Percentiles rank a stretch among this genome's conserved stretches.
phyloP scores from a whole-genome alignment of 2,113 vertebrate species.

The Platanista minor region DNA sequence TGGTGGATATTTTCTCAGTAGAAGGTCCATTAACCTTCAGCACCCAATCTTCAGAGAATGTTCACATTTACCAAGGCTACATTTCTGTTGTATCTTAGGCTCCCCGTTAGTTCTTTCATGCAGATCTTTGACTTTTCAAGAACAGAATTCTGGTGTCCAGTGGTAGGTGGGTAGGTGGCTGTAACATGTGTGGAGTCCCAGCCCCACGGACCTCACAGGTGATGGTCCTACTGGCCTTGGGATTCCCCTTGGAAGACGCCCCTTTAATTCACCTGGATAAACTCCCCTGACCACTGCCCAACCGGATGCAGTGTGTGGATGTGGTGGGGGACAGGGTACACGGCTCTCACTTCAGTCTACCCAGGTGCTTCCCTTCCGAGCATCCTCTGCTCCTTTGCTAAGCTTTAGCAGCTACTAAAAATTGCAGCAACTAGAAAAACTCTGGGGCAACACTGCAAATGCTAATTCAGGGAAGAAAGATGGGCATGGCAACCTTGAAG shows the following conservation, averaged over 20 bases:
- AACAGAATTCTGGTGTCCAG: background rate
- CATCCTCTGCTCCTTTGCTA: background rate
- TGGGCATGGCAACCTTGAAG: background rate
- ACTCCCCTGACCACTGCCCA: background rate
- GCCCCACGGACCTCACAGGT: background rate
- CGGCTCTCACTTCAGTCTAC: too few species aligned
- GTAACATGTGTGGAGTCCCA: background rate
- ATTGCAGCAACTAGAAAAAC: background rate
- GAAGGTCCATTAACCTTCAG: background rate
- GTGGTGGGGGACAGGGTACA: background rate
- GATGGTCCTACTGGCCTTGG: background rate
- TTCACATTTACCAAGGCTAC: background rate
- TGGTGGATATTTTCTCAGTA: background rate
- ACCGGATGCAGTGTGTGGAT: too few species aligned
- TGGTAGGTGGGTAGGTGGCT: background rate
- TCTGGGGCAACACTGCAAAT: background rate
- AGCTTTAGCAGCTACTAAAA: background rate
- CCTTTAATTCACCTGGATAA: background rate
- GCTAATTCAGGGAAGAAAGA: background rate
- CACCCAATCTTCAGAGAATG: background rate
- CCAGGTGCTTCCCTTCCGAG: background rate
- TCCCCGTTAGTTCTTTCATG: background rate
- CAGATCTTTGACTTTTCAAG: background rate
- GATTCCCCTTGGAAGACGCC: background rate
- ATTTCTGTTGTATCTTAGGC: background rate